phyloP scores from a whole-genome alignment of 64 coral and sea anemone species.

The Astreopora myriophthalma region DNA sequence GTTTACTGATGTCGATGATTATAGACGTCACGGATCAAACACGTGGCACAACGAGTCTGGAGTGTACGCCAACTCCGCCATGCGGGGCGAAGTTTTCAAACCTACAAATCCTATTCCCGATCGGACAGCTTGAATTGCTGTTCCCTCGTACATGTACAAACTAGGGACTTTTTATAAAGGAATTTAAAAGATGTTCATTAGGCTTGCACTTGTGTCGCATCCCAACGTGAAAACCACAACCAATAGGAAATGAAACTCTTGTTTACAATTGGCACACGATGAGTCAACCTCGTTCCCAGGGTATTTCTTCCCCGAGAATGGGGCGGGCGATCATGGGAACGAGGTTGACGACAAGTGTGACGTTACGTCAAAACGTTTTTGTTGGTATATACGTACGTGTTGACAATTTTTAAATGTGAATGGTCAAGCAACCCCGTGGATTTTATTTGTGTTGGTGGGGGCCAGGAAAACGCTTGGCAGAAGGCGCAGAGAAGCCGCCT shows the following conservation, averaged over 20 bases:
- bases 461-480: too few relatives aligned
- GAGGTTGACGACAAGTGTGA: too few relatives aligned
- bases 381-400: too few relatives aligned
- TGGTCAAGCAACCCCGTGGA: too few relatives aligned
- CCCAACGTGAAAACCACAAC: neutral
- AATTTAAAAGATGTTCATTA: neutral
- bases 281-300: too few relatives aligned
- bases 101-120: constrained; percentile 87
- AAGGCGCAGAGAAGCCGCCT: too few relatives aligned
- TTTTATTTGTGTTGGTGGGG: too few relatives aligned
- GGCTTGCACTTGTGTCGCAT: neutral
- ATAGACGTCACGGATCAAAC: constrained; percentile 85
- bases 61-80: constrained; percentile 78
- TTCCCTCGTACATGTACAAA: neutral
- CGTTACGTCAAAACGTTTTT: too few relatives aligned
- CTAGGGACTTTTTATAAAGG: neutral
- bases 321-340: too few relatives aligned
- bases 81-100: constrained; percentile 61
- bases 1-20: constrained; percentile 95
- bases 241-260: neutral
- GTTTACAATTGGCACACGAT: too few relatives aligned
- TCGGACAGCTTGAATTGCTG: constrained; percentile 39
- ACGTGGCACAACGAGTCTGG: constrained; percentile 94
- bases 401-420: too few relatives aligned
- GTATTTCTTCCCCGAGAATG: too few relatives aligned